Conservation (phyloP, 2,113 vertebrate species). For the Neopipo cinnamomea region DNA sequence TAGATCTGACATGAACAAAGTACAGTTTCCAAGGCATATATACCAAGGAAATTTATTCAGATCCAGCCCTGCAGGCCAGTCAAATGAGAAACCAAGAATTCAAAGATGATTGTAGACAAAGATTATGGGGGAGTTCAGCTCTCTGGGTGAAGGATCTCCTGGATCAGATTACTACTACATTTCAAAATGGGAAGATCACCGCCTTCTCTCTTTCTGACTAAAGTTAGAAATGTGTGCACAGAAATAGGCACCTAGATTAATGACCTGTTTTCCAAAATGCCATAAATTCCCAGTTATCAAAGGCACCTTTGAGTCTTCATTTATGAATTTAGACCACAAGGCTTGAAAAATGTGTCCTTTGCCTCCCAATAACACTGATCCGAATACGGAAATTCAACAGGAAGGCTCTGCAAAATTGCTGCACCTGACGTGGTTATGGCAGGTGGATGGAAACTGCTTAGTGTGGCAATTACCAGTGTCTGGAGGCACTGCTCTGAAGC, state of each 20-base stretch:
- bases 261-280: slow-evolving; percentile 38
- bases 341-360: background rate
- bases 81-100: background rate
- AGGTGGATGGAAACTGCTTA: background rate
- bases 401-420: background rate
- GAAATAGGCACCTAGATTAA: slow-evolving; percentile 46
- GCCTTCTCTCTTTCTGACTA: background rate
- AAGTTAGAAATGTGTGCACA: slow-evolving; percentile 23
- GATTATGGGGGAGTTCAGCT: background rate
- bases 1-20: background rate
- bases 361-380: background rate
- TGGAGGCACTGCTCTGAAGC: background rate
- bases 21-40: background rate
- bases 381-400: fast-evolving
- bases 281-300: background rate
- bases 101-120: background rate
- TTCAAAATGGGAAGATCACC: background rate
- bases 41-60: background rate
- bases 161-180: background rate
- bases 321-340: background rate
- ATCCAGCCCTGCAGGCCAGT: background rate
- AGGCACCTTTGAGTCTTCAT: slow-evolving; percentile 24
- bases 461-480: background rate
- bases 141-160: background rate
- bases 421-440: background rate